A percentile compares a stretch with the other conserved stretches of the same genome.
phyloP scores from a whole-genome alignment of 2,888 invertebrate genomes.

The Helleia helle region DNA sequence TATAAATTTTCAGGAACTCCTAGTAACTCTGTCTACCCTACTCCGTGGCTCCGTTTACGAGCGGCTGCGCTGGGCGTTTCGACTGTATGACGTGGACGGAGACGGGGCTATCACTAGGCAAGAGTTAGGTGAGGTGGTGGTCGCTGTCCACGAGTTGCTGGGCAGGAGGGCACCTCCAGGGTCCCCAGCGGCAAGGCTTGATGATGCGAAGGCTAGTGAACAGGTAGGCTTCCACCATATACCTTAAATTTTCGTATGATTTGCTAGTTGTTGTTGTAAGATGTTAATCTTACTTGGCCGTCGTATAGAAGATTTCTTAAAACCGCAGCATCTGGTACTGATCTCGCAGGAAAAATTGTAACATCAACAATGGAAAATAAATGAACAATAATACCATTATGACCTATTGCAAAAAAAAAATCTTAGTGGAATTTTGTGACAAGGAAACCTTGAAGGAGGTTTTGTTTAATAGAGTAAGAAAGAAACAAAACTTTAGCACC shows the following conservation, averaged over 20 bases:
- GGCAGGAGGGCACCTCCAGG: conserved; percentile 82
- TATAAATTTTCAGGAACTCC: conserved; percentile 84
- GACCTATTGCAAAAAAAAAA: too few relatives aligned
- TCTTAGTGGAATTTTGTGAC: too few relatives aligned
- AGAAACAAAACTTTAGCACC: too few relatives aligned
- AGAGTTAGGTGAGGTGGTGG: conserved; percentile 88
- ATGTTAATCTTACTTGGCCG: too few relatives aligned
- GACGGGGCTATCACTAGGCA: conserved; percentile 95
- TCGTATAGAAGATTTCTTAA: too few relatives aligned
- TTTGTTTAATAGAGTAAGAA: too few relatives aligned
- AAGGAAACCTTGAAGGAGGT: too few relatives aligned
- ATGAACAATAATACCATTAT: too few relatives aligned
- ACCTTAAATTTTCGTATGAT: not conserved
- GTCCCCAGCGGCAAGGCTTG: conserved; percentile 76
- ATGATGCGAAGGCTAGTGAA: conserved; percentile 88
- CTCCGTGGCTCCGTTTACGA: conserved; percentile 95
- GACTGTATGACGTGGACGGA: conserved; percentile 95
- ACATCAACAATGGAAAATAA: too few relatives aligned
- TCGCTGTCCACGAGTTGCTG: conserved; percentile 95
- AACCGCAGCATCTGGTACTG: too few relatives aligned
- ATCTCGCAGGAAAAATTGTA: too few relatives aligned
- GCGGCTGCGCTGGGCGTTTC: conserved; percentile 96
- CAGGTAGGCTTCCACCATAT: conserved; percentile 68
- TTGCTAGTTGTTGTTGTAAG: too few relatives aligned
- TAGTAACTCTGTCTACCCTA: conserved; percentile 93